These are phyloP conservation scores for Galagoides demidoff DNA, from an alignment of 2,797 vertebrate species.

Conservation along the genomic window DNA sequence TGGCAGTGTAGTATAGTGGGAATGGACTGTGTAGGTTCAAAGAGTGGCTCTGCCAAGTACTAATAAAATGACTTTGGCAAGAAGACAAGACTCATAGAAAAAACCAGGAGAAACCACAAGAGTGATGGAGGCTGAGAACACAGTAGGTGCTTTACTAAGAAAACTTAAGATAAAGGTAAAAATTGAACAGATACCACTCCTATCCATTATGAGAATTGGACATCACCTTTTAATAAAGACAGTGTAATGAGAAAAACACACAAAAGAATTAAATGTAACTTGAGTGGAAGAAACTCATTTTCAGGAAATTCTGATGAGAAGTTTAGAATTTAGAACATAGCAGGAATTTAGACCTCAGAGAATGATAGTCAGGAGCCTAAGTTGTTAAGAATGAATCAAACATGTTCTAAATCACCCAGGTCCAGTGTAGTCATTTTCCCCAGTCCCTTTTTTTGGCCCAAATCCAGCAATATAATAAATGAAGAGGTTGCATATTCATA, in stretches of 20 bases:
- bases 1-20: not conserved
- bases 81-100: not conserved
- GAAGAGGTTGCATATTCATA: not conserved
- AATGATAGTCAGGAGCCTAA: not conserved
- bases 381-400: not conserved
- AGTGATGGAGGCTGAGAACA: not conserved
- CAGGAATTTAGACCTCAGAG: not conserved
- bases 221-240: not conserved
- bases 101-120: not conserved
- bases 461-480: not conserved
- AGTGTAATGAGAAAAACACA: not conserved
- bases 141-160: not conserved
- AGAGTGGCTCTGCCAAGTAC: not conserved
- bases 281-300: not conserved
- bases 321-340: not conserved
- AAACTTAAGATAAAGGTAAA: not conserved
- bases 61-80: not conserved
- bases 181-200: not conserved
- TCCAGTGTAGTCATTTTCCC: not conserved
- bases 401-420: not conserved
- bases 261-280: not conserved
- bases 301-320: not conserved
- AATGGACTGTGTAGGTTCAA: not conserved
- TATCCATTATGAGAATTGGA: not conserved
- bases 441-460: not conserved